phyloP scores from a whole-genome alignment of 2,888 invertebrate genomes.

The Bellardia pandia region DNA sequence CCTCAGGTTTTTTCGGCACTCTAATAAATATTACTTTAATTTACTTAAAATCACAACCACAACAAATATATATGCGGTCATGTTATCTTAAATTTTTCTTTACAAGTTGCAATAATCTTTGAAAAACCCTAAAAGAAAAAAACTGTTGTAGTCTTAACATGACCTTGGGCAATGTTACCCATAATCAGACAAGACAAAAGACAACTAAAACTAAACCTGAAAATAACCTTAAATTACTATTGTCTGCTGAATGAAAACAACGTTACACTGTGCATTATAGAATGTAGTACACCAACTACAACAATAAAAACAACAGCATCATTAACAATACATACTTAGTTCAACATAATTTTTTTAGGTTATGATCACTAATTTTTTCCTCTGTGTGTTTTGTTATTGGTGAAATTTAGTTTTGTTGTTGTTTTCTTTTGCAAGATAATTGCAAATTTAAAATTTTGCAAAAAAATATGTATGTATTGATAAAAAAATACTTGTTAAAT shows the following conservation, averaged over 20 bases:
- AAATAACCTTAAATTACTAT: constrained; percentile 28
- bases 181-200: constrained; percentile 26
- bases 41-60: constrained; percentile 32
- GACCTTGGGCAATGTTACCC: constrained; percentile 66
- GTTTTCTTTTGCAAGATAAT: constrained; percentile 26
- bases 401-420: constrained; percentile 48
- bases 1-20: not conserved
- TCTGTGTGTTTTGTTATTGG: not conserved
- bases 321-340: not conserved
- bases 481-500: constrained; percentile 27
- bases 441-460: constrained; percentile 30
- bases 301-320: constrained; percentile 6
- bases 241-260: not conserved
- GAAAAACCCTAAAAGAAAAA: not conserved
- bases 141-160: constrained; percentile 23
- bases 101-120: not conserved
- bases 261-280: too few species aligned
- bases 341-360: constrained; percentile 40
- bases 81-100: not conserved
- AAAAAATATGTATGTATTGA: constrained; percentile 13
- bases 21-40: constrained; percentile 36
- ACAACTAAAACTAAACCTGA: constrained; percentile 3
- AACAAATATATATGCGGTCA: not conserved
- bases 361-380: constrained; percentile 25
- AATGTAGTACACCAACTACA: not conserved